Evolutionary conservation across 2,797 vertebrate genomes (phyloP).

Genomic region (Manis javanica): DNA sequence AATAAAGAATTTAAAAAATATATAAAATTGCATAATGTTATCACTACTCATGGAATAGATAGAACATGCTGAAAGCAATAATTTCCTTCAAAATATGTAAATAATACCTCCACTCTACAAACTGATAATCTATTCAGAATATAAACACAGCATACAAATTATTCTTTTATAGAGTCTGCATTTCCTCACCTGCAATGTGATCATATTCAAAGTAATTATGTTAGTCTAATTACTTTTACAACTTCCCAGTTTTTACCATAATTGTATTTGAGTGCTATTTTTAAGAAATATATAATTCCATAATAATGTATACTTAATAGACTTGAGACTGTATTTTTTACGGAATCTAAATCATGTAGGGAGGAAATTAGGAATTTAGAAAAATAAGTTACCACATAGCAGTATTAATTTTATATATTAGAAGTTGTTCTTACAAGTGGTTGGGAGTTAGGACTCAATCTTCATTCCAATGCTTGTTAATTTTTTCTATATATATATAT

Average conservation of each 20-base stretch:
- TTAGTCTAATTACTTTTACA: constrained; percentile 68
- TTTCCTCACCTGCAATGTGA: constrained; percentile 57
- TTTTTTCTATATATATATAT: not conserved
- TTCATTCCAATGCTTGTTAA: not conserved
- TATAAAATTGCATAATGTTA: too few species aligned
- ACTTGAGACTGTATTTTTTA: not conserved
- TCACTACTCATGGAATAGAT: too few species aligned
- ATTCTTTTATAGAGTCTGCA: not conserved
- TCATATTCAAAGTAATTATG: constrained; percentile 68
- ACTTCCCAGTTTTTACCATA: constrained; percentile 60
- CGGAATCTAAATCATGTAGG: not conserved
- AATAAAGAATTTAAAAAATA: too few species aligned
- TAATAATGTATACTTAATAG: constrained; percentile 24
- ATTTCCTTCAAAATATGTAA: constrained; percentile 39
- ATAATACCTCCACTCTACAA: not conserved
- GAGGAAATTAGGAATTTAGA: not conserved
- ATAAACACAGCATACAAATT: constrained; percentile 46
- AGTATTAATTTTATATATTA: not conserved
- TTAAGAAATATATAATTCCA: constrained; percentile 56
- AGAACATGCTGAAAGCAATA: too few species aligned
- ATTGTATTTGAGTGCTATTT: constrained; percentile 64
- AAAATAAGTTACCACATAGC: not conserved
- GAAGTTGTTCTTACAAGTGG: not conserved
- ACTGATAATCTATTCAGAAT: constrained; percentile 23
- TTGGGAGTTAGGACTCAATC: not conserved